Evolutionary conservation across 2,113 vertebrate genomes (phyloP), one percentile per base, ranked within the genome.

Genomic region (Petroica traversi): DNA sequence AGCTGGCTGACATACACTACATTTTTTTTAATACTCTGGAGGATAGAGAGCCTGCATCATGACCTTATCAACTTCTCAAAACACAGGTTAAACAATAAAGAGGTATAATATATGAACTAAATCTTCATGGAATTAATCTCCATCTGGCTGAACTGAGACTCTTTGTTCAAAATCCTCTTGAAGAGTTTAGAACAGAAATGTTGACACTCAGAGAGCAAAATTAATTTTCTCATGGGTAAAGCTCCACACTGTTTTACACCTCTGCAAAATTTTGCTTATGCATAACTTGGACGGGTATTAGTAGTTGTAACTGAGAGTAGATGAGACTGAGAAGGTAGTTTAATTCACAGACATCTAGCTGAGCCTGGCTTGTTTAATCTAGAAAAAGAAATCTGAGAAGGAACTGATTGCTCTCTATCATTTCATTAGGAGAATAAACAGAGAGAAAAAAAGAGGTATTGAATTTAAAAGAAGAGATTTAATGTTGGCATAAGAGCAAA

Each of bases 381-480:
- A 58, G 34, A 58, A 83, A 55, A 63, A 12, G 16, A 43, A 63
- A 85, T 9, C 7, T 55, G 40, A 68, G 67, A 67, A 63, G 23
- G 18, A 85, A 25, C 11, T 75, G 48, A 63, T 88, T 62, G 15
- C 16, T 90, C 6, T 49, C 19, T 59, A 24, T 76, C 1, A 12
- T 67, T 88, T 83, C 40, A 83, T 75, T 28, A 62, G 20, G 8
- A 82, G 33, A 78, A 62, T 57, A 90, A 93, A 81, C 22, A 88
- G 2, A 46, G n/a, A 55, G 19, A 14, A 71, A 71, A 78, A 43
- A 68, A 57, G n/a, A 86, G 9, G 11, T 54, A 62, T 48, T 51
- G 43, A 88, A 72, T 91, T 85, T 58, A 41, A 91, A 91, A 78
- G 41, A 83, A 67, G 19, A 63, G 34, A 64, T 73, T 80, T 73